Percentiles rank a stretch among this genome's conserved stretches.
Evolutionary conservation across 2,888 invertebrate species (phyloP).

Genomic region (Altica lythri): DNA sequence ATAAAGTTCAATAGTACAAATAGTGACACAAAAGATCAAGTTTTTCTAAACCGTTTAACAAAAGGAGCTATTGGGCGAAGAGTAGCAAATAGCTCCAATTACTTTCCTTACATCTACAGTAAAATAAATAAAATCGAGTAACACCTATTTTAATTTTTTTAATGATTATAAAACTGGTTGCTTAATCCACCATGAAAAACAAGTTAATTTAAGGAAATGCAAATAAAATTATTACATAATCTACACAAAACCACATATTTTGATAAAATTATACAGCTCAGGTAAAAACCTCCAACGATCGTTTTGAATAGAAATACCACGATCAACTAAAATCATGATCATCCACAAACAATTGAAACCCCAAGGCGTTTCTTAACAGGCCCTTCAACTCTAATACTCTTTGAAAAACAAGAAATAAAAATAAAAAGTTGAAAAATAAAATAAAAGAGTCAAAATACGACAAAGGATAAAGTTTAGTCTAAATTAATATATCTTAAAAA

Average conservation of each 20-base stretch:
- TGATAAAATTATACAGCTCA: slow-evolving; percentile 16
- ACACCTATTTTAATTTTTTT: too few species aligned
- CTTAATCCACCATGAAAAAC: background rate
- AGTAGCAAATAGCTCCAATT: too few species aligned
- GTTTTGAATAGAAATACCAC: slow-evolving; percentile 25
- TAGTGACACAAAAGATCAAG: too few species aligned
- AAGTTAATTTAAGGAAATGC: slow-evolving; percentile 5
- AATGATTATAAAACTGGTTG: too few species aligned
- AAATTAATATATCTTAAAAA: slow-evolving; percentile 56
- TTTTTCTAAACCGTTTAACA: too few species aligned
- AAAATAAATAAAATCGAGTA: too few species aligned
- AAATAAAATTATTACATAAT: slow-evolving; percentile 8
- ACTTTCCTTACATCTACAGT: too few species aligned
- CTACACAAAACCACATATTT: slow-evolving; percentile 7
- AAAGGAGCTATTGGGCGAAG: too few species aligned
- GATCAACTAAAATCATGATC: slow-evolving; percentile 38
- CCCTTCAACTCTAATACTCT: slow-evolving; percentile 20
- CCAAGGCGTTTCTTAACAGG: slow-evolving; percentile 28
- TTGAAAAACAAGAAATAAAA: background rate
- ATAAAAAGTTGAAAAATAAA: slow-evolving; percentile 1
- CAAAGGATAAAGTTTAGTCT: slow-evolving; percentile 44
- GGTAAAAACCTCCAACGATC: slow-evolving; percentile 14
- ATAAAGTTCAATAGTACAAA: too few species aligned
- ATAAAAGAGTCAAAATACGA: slow-evolving; percentile 34
- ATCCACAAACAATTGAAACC: slow-evolving; percentile 36